phyloP scores from a whole-genome alignment of 2,797 vertebrate genomes.

The Decapterus maruadsi region DNA sequence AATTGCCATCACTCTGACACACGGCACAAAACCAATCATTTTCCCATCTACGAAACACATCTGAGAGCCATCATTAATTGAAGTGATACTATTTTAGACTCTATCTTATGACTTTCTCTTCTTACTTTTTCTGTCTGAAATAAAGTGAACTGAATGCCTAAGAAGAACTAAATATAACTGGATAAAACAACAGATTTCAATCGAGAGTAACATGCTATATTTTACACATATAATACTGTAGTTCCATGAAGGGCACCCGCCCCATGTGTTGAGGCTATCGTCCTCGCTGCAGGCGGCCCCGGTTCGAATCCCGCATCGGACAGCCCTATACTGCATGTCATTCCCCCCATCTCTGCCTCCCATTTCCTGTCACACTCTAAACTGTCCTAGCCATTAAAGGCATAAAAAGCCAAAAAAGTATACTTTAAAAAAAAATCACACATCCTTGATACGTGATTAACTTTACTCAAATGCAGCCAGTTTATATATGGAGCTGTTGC shows the following conservation, averaged over 20 bases:
- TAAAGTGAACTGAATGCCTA: neutral
- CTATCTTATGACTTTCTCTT: neutral
- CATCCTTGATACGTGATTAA: neutral
- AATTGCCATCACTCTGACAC: constrained; percentile 2
- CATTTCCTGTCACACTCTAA: too few species aligned
- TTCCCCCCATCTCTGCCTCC: too few species aligned
- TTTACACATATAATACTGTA: neutral
- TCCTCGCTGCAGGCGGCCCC: too few species aligned
- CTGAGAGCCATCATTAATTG: constrained; percentile 5
- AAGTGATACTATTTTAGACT: neutral
- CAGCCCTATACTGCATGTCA: too few species aligned
- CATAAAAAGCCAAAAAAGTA: too few species aligned
- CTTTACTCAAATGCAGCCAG: neutral
- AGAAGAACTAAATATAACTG: neutral
- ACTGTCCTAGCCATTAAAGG: too few species aligned
- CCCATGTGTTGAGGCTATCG: too few species aligned
- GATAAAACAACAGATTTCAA: neutral
- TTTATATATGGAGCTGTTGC: neutral
- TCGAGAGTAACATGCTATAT: too few species aligned
- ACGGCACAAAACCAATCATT: constrained; percentile 10
- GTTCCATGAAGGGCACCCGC: neutral
- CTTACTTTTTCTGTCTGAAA: neutral
- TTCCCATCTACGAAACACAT: constrained; percentile 6
- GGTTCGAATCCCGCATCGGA: too few species aligned
- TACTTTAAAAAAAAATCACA: too few species aligned